A percentile compares a stretch with the other conserved stretches of the same genome.
phyloP scores from a whole-genome alignment of 92 coral and sea anemone species.

The Desmophyllum pertusum region DNA sequence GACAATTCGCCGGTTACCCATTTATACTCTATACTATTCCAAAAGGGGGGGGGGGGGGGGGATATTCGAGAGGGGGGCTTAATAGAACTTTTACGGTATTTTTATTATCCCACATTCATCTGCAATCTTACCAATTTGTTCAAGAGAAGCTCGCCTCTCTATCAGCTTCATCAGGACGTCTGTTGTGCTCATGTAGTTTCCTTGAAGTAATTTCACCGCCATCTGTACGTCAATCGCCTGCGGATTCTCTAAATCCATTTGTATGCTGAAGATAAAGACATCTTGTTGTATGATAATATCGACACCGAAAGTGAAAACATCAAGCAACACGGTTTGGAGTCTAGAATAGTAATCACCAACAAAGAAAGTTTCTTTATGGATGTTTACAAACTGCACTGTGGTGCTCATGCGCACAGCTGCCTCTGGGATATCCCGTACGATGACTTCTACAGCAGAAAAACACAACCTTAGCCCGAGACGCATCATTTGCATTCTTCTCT shows the following conservation, averaged over 20 bases:
- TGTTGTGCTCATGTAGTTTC: constrained; percentile 19
- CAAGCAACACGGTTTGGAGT: constrained; percentile 16
- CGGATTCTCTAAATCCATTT: constrained; percentile 41
- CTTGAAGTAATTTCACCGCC: constrained; percentile 31
- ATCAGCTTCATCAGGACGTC: constrained; percentile 45
- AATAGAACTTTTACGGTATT: too few species aligned
- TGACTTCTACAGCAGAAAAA: constrained; percentile 59
- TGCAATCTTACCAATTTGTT: constrained; percentile 57
- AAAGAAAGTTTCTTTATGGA: constrained; percentile 58
- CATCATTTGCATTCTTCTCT: constrained; percentile 58
- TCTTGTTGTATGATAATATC: not conserved
- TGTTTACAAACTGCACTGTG: constrained; percentile 74
- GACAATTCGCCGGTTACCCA: too few species aligned
- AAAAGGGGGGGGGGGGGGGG: too few species aligned
- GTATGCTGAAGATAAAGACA: constrained; percentile 65
- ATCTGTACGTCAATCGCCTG: constrained; percentile 68
- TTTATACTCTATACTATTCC: too few species aligned
- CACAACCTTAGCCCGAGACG: constrained; percentile 58
- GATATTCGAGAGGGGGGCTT: too few species aligned
- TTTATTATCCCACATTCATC: too few species aligned
- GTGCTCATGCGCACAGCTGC: constrained; percentile 70
- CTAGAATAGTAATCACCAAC: constrained; percentile 71
- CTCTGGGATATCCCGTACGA: constrained; percentile 64
- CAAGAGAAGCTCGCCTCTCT: constrained; percentile 41
- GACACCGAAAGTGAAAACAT: too few species aligned